Conservation (phyloP, 2,113 vertebrate genomes). For the Haemorhous mexicanus region DNA sequence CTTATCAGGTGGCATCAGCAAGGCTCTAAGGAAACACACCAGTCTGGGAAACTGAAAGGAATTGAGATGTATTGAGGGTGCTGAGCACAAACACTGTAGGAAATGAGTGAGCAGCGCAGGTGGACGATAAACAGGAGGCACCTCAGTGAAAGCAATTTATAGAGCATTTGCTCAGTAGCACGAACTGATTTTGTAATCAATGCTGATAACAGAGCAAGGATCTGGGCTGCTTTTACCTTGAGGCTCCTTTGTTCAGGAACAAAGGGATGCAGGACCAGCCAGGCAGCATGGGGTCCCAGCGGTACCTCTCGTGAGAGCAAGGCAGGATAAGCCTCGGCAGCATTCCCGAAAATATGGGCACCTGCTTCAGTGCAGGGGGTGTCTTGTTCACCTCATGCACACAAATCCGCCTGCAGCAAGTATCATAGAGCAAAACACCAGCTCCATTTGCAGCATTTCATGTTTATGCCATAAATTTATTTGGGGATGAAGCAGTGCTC, state of each 20-base stretch:
- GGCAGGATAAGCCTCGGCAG: not conserved
- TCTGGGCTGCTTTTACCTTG: not conserved
- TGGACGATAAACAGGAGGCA: accelerated
- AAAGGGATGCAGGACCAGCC: not conserved
- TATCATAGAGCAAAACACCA: not conserved
- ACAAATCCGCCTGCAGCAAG: not conserved
- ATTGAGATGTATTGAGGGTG: not conserved
- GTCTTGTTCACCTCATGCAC: not conserved
- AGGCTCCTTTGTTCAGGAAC: not conserved
- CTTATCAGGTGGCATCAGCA: not conserved
- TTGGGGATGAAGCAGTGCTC: accelerated
- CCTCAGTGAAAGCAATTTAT: not conserved
- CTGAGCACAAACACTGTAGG: accelerated
- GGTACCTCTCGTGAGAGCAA: accelerated
- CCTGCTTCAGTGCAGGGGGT: not conserved
- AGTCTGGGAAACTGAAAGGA: not conserved
- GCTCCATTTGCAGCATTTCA: not conserved
- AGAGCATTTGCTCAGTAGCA: not conserved
- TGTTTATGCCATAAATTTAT: not conserved
- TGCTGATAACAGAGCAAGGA: not conserved
- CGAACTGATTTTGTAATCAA: not conserved
- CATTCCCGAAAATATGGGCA: not conserved
- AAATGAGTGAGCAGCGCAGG: accelerated
- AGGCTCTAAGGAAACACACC: not conserved
- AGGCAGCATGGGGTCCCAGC: not conserved